phyloP scores from a whole-genome alignment of 1,140 invertebrate species.

The Wiebesia pumilae region DNA sequence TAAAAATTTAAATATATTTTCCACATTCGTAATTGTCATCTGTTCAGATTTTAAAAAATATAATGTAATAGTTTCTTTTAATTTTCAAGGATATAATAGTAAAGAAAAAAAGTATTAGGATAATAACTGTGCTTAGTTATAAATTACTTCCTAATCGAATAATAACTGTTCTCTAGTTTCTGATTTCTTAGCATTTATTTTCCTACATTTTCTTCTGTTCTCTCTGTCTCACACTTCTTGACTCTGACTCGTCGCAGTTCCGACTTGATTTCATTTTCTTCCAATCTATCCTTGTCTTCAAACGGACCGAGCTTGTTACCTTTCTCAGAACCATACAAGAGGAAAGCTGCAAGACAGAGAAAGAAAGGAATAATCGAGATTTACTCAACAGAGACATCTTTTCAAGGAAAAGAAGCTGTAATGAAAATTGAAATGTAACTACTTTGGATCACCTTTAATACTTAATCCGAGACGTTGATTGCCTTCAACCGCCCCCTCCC shows the following conservation, averaged over 20 bases:
- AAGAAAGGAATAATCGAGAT: slow-evolving; percentile 57
- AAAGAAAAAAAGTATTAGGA: too few species aligned
- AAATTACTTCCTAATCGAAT: slow-evolving; percentile 46
- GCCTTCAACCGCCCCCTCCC: slow-evolving; percentile 52
- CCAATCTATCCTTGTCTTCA: slow-evolving; percentile 60
- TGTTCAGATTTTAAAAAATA: too few species aligned
- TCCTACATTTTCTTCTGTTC: slow-evolving; percentile 50
- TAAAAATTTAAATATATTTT: too few species aligned
- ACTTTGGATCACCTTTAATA: slow-evolving; percentile 59
- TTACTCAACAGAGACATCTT: slow-evolving; percentile 50
- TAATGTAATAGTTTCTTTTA: too few species aligned
- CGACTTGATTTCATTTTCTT: slow-evolving; percentile 59
- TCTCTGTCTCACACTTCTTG: not conserved
- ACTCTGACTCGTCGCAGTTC: slow-evolving; percentile 38
- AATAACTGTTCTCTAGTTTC: slow-evolving; percentile 52
- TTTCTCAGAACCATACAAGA: not conserved
- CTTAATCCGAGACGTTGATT: slow-evolving; percentile 58
- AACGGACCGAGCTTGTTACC: slow-evolving; percentile 53
- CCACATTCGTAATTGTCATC: too few species aligned
- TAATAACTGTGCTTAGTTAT: slow-evolving; percentile 25
- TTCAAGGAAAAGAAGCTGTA: slow-evolving; percentile 58
- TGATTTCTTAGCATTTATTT: slow-evolving; percentile 49
- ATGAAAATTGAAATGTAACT: slow-evolving; percentile 67
- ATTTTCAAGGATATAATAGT: too few species aligned
- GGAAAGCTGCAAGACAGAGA: not conserved